Percentiles rank a stretch among this genome's conserved stretches.
These are phyloP conservation scores for Cottoperca gobio DNA, from an alignment of 2,797 vertebrate species.

Conservation along the genomic window DNA sequence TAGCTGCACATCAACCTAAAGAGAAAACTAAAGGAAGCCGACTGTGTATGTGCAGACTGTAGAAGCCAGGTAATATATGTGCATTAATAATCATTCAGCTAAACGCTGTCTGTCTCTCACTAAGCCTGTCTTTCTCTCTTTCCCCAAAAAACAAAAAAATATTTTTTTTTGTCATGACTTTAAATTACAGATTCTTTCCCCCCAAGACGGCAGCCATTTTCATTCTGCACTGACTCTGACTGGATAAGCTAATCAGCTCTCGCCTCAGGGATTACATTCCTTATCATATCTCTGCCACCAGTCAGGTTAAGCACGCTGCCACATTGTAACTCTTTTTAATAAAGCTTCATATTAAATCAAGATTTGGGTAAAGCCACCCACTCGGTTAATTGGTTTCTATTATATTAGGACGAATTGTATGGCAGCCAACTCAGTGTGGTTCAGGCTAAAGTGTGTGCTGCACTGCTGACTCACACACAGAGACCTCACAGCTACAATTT, in stretches of 20 bases:
- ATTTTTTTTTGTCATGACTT: conserved; percentile 28
- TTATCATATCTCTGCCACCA: conserved; percentile 82
- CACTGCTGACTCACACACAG: conserved; percentile 67
- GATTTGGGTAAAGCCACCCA: conserved; percentile 81
- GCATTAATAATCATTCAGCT: conserved; percentile 16
- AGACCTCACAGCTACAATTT: conserved; percentile 62
- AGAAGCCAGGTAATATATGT: conserved; percentile 8
- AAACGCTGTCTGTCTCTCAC: background rate
- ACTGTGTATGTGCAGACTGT: background rate
- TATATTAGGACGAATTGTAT: conserved; percentile 75
- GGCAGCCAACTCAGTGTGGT: conserved; percentile 62
- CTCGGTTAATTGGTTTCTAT: conserved; percentile 83
- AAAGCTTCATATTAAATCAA: conserved; percentile 80
- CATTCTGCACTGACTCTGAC: conserved; percentile 66
- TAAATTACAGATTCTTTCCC: conserved; percentile 36
- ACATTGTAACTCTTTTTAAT: conserved; percentile 80
- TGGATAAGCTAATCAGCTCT: conserved; percentile 81
- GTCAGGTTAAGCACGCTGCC: conserved; percentile 81
- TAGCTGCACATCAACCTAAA: conserved; percentile 6
- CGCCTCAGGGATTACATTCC: conserved; percentile 81
- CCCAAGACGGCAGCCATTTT: conserved; percentile 68
- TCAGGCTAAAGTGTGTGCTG: conserved; percentile 57
- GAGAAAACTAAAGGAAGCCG: conserved; percentile 1
- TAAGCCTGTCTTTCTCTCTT: conserved; percentile 1
- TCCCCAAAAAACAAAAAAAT: conserved; percentile 21